Conservation (phyloP, 1,140 invertebrate genomes). For the Phortica variegata region DNA sequence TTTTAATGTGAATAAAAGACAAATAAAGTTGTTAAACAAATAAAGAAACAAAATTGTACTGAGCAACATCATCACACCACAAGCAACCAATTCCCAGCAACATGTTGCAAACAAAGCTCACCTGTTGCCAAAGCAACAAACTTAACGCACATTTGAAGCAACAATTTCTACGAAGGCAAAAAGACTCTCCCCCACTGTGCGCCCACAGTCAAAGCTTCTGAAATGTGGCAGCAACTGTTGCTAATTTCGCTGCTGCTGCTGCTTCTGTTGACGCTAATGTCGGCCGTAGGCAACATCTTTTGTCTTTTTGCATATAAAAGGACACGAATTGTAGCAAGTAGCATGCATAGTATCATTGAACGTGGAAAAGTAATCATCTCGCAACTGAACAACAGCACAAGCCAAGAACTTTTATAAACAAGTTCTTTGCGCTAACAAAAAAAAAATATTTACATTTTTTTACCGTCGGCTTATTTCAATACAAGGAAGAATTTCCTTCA, state of each 20-base stretch:
- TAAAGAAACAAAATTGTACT: constrained; percentile 11
- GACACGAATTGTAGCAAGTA: constrained; percentile 20
- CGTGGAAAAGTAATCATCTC: constrained; percentile 26
- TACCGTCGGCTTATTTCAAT: neutral
- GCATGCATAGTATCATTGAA: constrained; percentile 30
- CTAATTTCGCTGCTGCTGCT: constrained; percentile 1
- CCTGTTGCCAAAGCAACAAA: too few species aligned
- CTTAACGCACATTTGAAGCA: too few species aligned
- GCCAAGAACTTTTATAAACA: neutral
- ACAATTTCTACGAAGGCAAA: too few species aligned
- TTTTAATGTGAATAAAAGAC: neutral
- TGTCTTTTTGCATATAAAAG: constrained; percentile 42
- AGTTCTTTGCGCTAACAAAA: neutral
- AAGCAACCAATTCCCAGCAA: too few species aligned
- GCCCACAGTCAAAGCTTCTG: too few species aligned
- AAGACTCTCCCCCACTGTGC: too few species aligned
- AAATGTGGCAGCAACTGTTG: constrained; percentile 23
- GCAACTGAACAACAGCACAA: constrained; percentile 3
- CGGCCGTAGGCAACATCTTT: constrained; percentile 12
- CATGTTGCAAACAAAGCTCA: constrained; percentile 25
- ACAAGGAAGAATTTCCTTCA: neutral
- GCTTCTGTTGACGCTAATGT: neutral
- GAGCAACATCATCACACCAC: constrained; percentile 15
- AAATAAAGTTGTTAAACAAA: neutral
- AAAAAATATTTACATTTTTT: constrained; percentile 6